phyloP scores from a whole-genome alignment of 2,113 vertebrate species.

The Neotragus moschatus region DNA sequence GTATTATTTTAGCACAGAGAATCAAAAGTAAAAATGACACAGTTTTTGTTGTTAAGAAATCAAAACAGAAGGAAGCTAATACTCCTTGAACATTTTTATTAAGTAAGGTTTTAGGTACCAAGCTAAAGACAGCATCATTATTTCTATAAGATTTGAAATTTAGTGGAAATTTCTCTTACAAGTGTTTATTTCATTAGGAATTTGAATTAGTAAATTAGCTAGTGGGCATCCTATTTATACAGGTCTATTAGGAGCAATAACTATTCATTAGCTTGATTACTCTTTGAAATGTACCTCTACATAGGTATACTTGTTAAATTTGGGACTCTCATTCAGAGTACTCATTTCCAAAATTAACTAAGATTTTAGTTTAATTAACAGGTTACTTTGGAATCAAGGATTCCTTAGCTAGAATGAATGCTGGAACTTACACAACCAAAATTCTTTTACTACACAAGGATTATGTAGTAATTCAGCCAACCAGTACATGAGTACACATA shows the following conservation, averaged over 20 bases:
- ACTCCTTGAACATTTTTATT: neutral
- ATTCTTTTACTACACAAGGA: neutral
- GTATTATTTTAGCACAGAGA: neutral
- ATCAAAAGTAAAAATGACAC: neutral
- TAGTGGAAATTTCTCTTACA: neutral
- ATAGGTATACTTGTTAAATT: constrained; percentile 25
- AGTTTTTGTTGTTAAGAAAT: constrained; percentile 6
- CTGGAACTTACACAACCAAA: neutral
- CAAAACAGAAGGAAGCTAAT: neutral
- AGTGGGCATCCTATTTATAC: neutral
- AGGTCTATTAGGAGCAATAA: constrained; percentile 23
- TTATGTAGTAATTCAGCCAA: neutral
- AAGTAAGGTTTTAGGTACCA: neutral
- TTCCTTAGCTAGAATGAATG: constrained; percentile 23
- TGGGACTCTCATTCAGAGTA: neutral
- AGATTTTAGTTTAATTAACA: constrained; percentile 5
- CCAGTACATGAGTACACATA: neutral
- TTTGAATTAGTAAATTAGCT: neutral
- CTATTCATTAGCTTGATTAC: neutral
- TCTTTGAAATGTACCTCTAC: neutral
- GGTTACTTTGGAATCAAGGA: constrained; percentile 18
- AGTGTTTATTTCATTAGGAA: neutral
- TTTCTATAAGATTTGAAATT: neutral
- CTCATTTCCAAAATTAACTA: neutral
- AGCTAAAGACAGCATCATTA: neutral